Conservation (phyloP, 2,113 vertebrate species). For the Tachysurus vachellii region DNA sequence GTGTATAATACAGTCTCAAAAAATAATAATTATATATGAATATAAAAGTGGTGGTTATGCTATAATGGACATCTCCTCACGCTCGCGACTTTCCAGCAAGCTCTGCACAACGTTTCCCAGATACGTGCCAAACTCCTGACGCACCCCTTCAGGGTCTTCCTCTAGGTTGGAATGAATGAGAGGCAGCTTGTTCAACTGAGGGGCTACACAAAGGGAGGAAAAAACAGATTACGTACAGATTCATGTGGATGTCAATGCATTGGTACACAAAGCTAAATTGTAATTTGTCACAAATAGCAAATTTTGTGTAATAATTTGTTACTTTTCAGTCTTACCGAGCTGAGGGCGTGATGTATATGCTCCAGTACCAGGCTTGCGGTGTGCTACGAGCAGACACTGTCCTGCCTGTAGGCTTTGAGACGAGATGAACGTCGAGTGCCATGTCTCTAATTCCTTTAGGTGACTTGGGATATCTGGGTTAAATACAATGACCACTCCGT, state of each 20-base stretch:
- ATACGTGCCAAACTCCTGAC: constrained; percentile 83
- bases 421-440: constrained; percentile 87
- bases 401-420: constrained; percentile 81
- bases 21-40: neutral
- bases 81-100: constrained; percentile 88
- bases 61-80: constrained; percentile 94
- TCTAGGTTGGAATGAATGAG: constrained; percentile 91
- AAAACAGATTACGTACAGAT: constrained; percentile 4
- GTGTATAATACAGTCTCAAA: neutral
- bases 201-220: constrained; percentile 68
- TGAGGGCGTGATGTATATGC: constrained; percentile 67
- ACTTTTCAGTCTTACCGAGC: constrained; percentile 73
- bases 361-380: constrained; percentile 87
- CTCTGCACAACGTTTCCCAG: constrained; percentile 79
- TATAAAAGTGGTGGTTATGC: constrained; percentile 63
- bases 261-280: neutral
- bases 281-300: neutral
- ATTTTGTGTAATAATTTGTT: neutral
- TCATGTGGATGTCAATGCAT: neutral
- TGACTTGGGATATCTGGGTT: constrained; percentile 88
- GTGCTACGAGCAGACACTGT: constrained; percentile 91
- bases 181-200: constrained; percentile 80
- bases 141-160: constrained; percentile 88
- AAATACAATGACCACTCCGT: constrained; percentile 90
- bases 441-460: constrained; percentile 87